These are phyloP conservation scores for Melanocharis versteri DNA, from an alignment of 2,113 vertebrate species.

Conservation along the genomic window DNA sequence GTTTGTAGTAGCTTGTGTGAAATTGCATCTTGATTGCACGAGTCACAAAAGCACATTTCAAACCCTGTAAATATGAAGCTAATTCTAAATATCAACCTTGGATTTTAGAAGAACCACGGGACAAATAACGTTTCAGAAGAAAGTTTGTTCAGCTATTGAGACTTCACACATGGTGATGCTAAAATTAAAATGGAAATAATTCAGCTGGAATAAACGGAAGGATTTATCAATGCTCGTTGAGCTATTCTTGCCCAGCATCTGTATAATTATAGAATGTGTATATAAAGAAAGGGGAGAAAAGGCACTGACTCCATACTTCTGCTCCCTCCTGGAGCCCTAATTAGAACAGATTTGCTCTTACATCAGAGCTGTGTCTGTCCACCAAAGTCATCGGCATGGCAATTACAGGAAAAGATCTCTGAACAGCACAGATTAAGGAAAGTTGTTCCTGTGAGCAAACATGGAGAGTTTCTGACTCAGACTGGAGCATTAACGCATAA, in stretches of 20 bases:
- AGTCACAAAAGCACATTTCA: background rate
- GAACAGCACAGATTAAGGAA: background rate
- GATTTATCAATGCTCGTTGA: background rate
- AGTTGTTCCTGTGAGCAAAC: background rate
- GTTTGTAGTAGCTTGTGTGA: background rate
- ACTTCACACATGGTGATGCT: background rate
- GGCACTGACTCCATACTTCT: background rate
- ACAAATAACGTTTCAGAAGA: background rate
- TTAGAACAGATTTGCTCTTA: background rate
- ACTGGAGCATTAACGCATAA: background rate
- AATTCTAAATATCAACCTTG: background rate
- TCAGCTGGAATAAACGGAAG: background rate
- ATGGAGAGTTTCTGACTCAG: background rate
- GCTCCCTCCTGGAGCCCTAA: background rate
- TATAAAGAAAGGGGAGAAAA: background rate
- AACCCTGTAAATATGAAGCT: background rate
- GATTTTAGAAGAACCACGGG: background rate
- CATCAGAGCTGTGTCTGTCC: background rate
- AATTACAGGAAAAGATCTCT: background rate
- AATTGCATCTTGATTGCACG: background rate
- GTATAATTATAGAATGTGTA: background rate
- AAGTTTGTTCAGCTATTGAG: background rate
- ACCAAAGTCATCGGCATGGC: background rate
- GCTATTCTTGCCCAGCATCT: background rate
- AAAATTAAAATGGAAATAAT: conserved; percentile 10